Conservation (phyloP, 2,797 vertebrate genomes). For the Mormyrus hasselquistii region DNA sequence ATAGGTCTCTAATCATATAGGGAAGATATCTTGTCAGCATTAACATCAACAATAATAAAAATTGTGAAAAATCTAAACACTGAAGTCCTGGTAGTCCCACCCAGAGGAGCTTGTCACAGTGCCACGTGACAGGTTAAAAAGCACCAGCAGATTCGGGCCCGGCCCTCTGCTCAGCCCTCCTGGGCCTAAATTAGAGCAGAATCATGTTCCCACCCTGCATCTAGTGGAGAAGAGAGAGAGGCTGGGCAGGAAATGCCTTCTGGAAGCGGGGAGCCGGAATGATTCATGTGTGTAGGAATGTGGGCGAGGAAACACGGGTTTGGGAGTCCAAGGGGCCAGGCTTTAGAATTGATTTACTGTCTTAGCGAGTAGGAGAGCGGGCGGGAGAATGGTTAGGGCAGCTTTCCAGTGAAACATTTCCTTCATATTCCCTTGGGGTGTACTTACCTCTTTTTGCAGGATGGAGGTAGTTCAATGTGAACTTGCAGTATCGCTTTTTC, state of each 20-base stretch:
- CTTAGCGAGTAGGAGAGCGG: slow-evolving; percentile 86
- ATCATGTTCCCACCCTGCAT: slow-evolving; percentile 74
- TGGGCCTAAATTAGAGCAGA: slow-evolving; percentile 72
- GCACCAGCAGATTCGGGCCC: slow-evolving; percentile 41
- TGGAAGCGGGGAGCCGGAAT: slow-evolving; percentile 93
- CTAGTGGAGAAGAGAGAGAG: slow-evolving; percentile 67
- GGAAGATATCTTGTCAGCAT: not conserved
- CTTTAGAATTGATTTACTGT: slow-evolving; percentile 96
- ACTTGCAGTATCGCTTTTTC: slow-evolving; percentile 45
- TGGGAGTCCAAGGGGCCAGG: slow-evolving; percentile 80
- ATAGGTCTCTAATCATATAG: not conserved
- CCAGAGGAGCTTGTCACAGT: not conserved
- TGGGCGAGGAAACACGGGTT: slow-evolving; percentile 62
- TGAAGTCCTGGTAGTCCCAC: not conserved
- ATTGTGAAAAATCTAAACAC: not conserved
- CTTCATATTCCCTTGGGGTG: slow-evolving; percentile 78
- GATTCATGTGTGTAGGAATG: slow-evolving; percentile 94
- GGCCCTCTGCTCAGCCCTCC: slow-evolving; percentile 48
- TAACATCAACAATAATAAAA: not conserved
- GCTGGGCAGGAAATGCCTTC: slow-evolving; percentile 93
- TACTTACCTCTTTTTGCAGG: slow-evolving; percentile 83
- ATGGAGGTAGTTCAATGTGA: slow-evolving; percentile 77
- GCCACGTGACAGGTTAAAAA: slow-evolving; percentile 11
- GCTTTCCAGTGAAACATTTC: slow-evolving; percentile 88
- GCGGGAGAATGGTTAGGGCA: slow-evolving; percentile 85